Base-by-base conservation (phyloP, 1,140 invertebrate genomes). In the Onthophagus taurus region DNA sequence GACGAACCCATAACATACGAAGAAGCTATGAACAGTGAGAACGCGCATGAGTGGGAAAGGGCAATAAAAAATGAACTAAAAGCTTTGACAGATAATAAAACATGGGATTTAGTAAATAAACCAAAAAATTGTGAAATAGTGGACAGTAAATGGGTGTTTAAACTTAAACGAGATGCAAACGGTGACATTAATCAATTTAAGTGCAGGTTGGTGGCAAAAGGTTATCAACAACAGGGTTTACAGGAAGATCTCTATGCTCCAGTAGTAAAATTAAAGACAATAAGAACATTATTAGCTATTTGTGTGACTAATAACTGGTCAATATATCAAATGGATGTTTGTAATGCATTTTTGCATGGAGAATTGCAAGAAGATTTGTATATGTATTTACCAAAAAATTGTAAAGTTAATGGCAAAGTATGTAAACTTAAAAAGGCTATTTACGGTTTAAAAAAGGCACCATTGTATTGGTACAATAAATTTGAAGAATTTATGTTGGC, bases 401-500 rank as follows among this genome's bases (percentile, higher is more conserved):
- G 35, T 24, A 41, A 45, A 17, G 17, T 34, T 9, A 31, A 45
- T 33, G 37, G 21, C 14, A 45, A 49, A 31, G 29, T 51, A 11
- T 53, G 45, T 21, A 49, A 53, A 23, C 21, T 50, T 14, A 47
- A 50, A 13, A 50, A 50, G 44, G 33, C 62, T 11, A 42, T 66
- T 17, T 66, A 68, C 53, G 64, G 63, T 2, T 41, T 66, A 5
- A 65, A 68, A 42, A 61, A 65, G 37, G 54, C 60, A 6, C 46
- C 57, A 8, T 42, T 44, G 34, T 31, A 42, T 16, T 63, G 55
- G 59, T 59, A 58, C 42, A 26, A 34, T 11, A 56, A 54, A 47
- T 44, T 62, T n/a, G 42, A 61, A 44, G 21, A 49, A 16, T 35
- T 45, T 9, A 33, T 14, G 19, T 33, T 29, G 17, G 33, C 4